phyloP scores from a whole-genome alignment of 2,113 vertebrate species.

The Lasiurus cinereus region DNA sequence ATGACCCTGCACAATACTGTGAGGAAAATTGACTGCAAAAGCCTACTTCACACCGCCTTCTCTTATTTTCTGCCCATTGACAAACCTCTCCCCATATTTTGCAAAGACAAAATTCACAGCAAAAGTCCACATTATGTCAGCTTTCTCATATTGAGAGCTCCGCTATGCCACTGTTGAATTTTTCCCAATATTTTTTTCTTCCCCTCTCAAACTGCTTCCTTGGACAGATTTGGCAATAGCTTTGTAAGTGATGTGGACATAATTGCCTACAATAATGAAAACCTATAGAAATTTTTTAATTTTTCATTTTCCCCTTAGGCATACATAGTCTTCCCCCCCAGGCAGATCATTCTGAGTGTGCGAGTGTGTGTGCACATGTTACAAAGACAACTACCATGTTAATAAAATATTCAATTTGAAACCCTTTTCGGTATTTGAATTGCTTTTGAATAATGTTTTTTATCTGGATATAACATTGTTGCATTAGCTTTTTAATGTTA shows the following conservation, averaged over 20 bases:
- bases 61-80: conserved; percentile 93
- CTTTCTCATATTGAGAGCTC: conserved; percentile 99
- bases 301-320: conserved; percentile 90
- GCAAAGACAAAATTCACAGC: conserved; percentile 90
- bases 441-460: conserved; percentile 92
- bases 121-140: conserved; percentile 98
- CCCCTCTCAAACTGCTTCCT: conserved; percentile 88
- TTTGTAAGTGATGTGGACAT: conserved; percentile 95
- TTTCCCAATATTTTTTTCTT: conserved; percentile 84
- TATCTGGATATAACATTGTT: conserved; percentile 88
- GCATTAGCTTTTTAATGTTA: conserved; percentile 90
- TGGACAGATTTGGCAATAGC: conserved; percentile 94
- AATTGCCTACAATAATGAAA: conserved; percentile 93
- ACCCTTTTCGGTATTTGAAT: conserved; percentile 92
- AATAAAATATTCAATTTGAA: conserved; percentile 98
- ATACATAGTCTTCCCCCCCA: conserved; percentile 88
- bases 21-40: conserved; percentile 93
- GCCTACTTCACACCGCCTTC: conserved; percentile 93
- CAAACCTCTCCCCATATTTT: conserved; percentile 90
- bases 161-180: conserved; percentile 98
- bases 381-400: conserved; percentile 96
- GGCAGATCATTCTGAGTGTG: conserved; percentile 92
- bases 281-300: conserved; percentile 89
- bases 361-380: conserved; percentile 94
- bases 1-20: conserved; percentile 92